These are phyloP conservation scores for Synaphobranchus kaupii DNA, from an alignment of 2,797 vertebrate genomes.

Conservation along the genomic window DNA sequence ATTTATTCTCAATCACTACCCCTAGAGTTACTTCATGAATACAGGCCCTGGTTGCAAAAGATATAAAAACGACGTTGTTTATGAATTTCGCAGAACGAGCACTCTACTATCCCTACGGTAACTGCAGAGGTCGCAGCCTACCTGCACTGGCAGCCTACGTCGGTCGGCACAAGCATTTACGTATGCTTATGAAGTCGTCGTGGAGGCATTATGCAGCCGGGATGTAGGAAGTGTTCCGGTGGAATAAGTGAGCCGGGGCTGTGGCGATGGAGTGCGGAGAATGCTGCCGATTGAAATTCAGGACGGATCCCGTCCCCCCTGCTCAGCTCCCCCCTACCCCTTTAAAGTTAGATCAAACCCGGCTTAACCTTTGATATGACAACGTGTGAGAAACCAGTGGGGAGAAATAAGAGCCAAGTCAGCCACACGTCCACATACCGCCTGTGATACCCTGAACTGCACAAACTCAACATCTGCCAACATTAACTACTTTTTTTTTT, in stretches of 20 bases:
- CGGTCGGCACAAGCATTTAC: neutral
- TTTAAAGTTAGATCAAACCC: slow-evolving; percentile 19
- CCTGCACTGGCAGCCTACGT: neutral
- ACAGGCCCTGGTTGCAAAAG: too few species aligned
- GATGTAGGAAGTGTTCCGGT: neutral
- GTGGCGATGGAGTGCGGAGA: neutral
- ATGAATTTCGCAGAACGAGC: neutral
- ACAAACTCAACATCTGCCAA: neutral
- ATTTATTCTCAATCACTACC: too few species aligned
- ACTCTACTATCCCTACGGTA: neutral
- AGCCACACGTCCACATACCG: neutral
- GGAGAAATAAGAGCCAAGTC: neutral
- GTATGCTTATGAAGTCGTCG: neutral
- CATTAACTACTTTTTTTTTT: neutral
- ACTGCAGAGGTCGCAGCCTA: neutral
- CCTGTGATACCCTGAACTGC: neutral
- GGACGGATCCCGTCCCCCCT: neutral
- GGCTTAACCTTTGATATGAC: slow-evolving; percentile 16
- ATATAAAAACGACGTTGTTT: too few species aligned
- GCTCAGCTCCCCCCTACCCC: neutral
- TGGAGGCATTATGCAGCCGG: neutral
- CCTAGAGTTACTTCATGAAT: too few species aligned
- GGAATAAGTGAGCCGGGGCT: neutral
- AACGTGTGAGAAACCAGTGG: neutral
- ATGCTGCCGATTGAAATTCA: neutral